phyloP scores from a whole-genome alignment of 2,888 invertebrate species.

The Hemaris fuciformis region DNA sequence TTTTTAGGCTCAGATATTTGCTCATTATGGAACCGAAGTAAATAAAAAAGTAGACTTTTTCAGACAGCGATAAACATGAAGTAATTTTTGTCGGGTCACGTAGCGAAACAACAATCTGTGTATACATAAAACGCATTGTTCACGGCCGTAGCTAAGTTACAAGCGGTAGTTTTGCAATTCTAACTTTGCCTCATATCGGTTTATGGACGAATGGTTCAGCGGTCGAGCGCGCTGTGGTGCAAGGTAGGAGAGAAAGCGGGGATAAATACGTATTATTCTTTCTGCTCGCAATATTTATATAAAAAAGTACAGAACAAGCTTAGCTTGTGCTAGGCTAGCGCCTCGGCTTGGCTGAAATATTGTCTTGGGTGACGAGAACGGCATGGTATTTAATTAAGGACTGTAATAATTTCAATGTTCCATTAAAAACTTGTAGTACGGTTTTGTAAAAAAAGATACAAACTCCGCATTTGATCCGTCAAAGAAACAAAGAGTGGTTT shows the following conservation, averaged over 20 bases:
- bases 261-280: background rate
- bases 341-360: no score
- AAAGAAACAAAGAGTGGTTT: no score
- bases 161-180: slow-evolving; percentile 72
- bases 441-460: no score
- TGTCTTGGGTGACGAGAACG: no score
- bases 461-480: no score
- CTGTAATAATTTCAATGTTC: no score
- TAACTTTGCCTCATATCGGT: slow-evolving; percentile 73
- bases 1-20: no score
- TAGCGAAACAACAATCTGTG: background rate
- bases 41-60: no score
- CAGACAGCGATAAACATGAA: background rate
- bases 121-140: slow-evolving; percentile 39
- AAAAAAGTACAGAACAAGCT: no score
- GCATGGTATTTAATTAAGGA: no score
- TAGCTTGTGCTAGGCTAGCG: no score
- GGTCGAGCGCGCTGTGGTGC: slow-evolving; percentile 24
- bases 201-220: slow-evolving; percentile 62
- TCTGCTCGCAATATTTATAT: background rate
- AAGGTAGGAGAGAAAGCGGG: slow-evolving; percentile 16
- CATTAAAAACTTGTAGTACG: no score
- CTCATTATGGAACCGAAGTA: background rate
- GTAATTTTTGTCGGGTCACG: background rate
- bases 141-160: slow-evolving; percentile 20